Evolutionary conservation across 2,888 invertebrate genomes (phyloP).

Genomic region (Slavum lentiscoides): DNA sequence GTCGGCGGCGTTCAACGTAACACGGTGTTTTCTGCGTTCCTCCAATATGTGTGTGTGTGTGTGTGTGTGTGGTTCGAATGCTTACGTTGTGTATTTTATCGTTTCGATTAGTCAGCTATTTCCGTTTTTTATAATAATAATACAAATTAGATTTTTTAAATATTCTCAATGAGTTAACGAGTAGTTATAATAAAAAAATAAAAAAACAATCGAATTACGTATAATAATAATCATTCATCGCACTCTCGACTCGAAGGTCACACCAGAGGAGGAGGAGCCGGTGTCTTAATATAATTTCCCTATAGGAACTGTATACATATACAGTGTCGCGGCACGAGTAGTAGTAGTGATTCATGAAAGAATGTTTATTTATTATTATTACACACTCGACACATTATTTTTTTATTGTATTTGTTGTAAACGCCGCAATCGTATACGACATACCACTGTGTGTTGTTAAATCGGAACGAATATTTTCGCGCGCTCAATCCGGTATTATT

Average conservation of each 20-base stretch:
- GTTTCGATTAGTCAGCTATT: neutral
- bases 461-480: too few species aligned
- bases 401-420: too few species aligned
- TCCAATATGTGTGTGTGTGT: too few species aligned
- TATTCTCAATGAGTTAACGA: neutral
- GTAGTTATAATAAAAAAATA: neutral
- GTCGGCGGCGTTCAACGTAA: neutral
- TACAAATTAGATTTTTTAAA: neutral
- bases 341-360: neutral
- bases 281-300: too few species aligned
- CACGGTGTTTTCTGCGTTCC: neutral
- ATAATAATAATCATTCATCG: conserved; percentile 9
- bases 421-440: too few species aligned
- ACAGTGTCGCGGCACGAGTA: neutral
- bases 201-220: conserved; percentile 28
- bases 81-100: neutral
- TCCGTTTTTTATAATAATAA: neutral
- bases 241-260: conserved; percentile 28
- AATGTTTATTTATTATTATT: too few species aligned
- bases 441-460: neutral
- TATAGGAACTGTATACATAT: neutral
- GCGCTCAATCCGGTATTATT: too few species aligned
- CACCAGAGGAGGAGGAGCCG: neutral
- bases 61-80: neutral
- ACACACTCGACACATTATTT: too few species aligned